Conservation (phyloP, 2,113 vertebrate species). For the Entomyzon cyanotis region DNA sequence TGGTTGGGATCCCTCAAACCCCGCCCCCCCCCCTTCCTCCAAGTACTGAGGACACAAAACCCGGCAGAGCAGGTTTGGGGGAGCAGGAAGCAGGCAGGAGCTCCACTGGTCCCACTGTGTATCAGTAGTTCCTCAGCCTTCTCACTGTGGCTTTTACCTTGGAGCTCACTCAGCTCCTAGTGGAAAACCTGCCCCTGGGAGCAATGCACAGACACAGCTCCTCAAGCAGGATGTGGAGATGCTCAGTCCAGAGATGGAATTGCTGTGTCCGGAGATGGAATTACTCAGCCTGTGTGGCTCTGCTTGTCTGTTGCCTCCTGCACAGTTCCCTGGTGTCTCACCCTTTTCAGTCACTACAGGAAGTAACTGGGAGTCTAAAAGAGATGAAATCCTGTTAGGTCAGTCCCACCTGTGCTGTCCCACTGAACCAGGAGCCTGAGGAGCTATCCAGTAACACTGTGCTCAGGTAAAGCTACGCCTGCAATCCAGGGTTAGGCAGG, state of each 20-base stretch:
- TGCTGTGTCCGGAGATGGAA: background rate
- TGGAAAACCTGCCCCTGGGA: background rate
- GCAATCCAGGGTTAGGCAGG: background rate
- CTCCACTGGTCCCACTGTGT: background rate
- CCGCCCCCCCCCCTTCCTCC: no score
- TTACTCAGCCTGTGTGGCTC: background rate
- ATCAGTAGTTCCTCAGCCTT: background rate
- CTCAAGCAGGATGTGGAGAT: background rate
- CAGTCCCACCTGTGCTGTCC: background rate
- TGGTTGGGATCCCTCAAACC: fast-evolving
- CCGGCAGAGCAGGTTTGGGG: no score
- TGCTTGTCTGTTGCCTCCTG: background rate
- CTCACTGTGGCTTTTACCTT: background rate
- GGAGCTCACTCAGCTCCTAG: background rate
- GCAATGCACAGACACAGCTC: background rate
- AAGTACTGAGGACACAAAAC: background rate
- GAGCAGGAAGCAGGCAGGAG: no score
- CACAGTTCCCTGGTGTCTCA: background rate
- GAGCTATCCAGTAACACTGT: background rate
- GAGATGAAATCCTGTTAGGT: background rate
- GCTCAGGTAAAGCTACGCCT: background rate
- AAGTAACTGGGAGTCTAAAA: background rate
- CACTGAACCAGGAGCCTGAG: background rate
- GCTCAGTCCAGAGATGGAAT: background rate
- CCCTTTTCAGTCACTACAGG: background rate